phyloP scores from a whole-genome alignment of 2,113 vertebrate species.

The Propithecus coquereli region DNA sequence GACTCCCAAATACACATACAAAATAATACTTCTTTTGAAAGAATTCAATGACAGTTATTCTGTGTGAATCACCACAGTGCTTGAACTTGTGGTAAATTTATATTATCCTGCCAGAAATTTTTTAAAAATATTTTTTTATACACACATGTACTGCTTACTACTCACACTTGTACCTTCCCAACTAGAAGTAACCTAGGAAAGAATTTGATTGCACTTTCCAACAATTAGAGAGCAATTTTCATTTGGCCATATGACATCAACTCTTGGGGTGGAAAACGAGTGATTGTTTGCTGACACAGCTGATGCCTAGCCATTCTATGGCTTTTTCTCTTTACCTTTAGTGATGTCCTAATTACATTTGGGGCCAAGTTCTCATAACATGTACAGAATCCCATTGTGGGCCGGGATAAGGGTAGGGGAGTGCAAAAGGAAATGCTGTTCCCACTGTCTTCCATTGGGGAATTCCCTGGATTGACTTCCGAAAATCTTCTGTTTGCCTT shows the following conservation, averaged over 20 bases:
- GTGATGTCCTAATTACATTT: neutral
- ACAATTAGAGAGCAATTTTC: neutral
- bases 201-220: neutral
- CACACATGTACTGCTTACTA: neutral
- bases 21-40: conserved; percentile 47
- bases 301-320: neutral
- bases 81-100: conserved; percentile 33
- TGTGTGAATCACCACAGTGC: conserved; percentile 18
- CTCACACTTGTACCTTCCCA: neutral
- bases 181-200: neutral
- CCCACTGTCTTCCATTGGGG: neutral
- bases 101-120: neutral
- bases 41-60: conserved; percentile 13
- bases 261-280: neutral
- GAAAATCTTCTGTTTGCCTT: conserved; percentile 79
- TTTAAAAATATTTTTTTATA: neutral
- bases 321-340: neutral
- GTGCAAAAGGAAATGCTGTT: neutral
- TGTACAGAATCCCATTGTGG: neutral
- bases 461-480: conserved; percentile 29
- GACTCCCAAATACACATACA: neutral
- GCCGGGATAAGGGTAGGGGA: neutral
- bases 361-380: neutral
- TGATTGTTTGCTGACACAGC: neutral
- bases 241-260: neutral